Evolutionary conservation across 2,888 invertebrate genomes (phyloP).

Genomic region (Plebejus anna): DNA sequence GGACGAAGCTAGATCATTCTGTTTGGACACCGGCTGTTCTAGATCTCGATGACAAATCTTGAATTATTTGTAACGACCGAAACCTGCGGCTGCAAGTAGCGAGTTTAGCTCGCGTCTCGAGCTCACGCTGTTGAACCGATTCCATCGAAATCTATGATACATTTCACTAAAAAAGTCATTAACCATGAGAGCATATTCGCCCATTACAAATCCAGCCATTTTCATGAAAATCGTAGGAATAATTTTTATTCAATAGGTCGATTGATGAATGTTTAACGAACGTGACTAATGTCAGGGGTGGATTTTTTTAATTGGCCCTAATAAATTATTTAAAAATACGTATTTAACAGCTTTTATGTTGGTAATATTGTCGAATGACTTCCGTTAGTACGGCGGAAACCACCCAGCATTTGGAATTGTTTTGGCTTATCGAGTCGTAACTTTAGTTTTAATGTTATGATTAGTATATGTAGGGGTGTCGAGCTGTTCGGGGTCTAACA

Average conservation of each 20-base stretch:
- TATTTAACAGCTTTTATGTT: background rate
- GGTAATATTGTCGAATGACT: slow-evolving; percentile 4
- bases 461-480: background rate
- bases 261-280: background rate
- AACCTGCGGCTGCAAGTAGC: background rate
- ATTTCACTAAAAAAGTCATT: background rate
- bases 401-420: background rate
- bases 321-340: background rate
- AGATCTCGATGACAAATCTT: background rate
- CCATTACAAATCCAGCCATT: background rate
- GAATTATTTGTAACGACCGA: background rate
- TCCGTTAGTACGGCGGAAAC: background rate
- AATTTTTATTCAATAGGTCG: background rate
- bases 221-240: background rate
- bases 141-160: background rate
- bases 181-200: background rate
- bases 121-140: background rate
- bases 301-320: background rate
- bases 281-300: background rate
- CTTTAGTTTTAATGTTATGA: slow-evolving; percentile 1
- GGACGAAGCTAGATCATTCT: background rate
- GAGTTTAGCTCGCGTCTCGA: background rate
- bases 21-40: background rate
- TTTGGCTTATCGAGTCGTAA: background rate
- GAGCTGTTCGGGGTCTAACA: slow-evolving; percentile 9